Evolutionary conservation across 2,888 invertebrate genomes (phyloP).

Genomic region (Hoplodrina ambigua): DNA sequence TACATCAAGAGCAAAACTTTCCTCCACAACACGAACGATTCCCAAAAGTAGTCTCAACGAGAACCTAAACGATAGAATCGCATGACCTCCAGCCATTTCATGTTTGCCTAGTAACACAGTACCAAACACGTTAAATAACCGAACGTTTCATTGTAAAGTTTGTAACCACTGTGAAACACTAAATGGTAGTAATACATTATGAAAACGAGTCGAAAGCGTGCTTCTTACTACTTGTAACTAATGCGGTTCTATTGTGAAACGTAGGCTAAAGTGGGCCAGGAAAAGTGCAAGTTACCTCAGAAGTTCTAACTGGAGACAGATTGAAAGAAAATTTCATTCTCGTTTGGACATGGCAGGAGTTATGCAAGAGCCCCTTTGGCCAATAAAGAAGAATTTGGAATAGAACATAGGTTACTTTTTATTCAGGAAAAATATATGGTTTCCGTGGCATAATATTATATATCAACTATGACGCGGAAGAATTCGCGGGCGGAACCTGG

Average conservation of each 20-base stretch:
- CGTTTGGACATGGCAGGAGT: no score
- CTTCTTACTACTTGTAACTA: conserved; percentile 15
- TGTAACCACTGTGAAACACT: conserved; percentile 43
- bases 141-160: conserved; percentile 26
- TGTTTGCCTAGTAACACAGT: conserved; percentile 30
- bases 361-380: no score
- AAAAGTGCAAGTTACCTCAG: conserved; percentile 24
- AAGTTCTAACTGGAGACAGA: conserved; percentile 8
- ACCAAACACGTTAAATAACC: conserved; percentile 29
- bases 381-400: no score
- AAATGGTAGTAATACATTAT: conserved; percentile 57
- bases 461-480: no score
- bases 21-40: neutral
- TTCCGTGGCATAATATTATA: no score
- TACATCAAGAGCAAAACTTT: conserved; percentile 3
- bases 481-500: no score
- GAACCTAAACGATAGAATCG: conserved; percentile 4
- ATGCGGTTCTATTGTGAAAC: conserved; percentile 39
- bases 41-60: neutral
- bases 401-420: no score
- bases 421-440: no score
- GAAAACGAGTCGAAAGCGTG: conserved; percentile 52
- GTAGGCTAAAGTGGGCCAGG: conserved; percentile 19
- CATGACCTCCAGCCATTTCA: conserved; percentile 29
- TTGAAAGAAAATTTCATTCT: neutral